Conservation (phyloP, 2,113 vertebrate genomes). For the Notarius quadriscutis region DNA sequence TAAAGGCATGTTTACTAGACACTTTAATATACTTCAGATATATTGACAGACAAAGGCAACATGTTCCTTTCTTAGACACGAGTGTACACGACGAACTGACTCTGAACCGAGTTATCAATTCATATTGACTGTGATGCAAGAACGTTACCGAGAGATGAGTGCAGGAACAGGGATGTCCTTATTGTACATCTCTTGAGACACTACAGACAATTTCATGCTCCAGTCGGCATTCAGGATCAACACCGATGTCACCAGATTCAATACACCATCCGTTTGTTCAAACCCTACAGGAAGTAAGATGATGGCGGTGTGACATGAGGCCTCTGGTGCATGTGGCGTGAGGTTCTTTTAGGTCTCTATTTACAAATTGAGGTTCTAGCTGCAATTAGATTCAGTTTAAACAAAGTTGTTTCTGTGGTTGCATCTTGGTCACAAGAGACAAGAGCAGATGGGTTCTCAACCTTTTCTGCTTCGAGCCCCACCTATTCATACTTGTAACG, state of each 20-base stretch:
- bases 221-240: not conserved
- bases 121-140: not conserved
- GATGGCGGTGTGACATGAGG: not conserved
- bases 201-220: not conserved
- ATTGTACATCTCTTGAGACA: not conserved
- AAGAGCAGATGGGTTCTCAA: too few relatives aligned
- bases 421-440: not conserved
- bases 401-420: not conserved
- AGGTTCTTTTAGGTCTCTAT: not conserved
- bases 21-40: not conserved
- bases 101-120: not conserved
- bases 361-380: not conserved
- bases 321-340: not conserved
- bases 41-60: not conserved
- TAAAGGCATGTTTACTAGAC: not conserved
- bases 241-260: too few relatives aligned
- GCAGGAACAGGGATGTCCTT: not conserved
- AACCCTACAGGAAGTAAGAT: not conserved
- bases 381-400: not conserved
- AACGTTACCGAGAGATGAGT: not conserved
- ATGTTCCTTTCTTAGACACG: not conserved
- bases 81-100: not conserved
- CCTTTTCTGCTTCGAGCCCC: too few relatives aligned
- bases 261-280: not conserved
- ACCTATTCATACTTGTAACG: too few relatives aligned